Percentiles rank a stretch among this genome's conserved stretches.
Conservation (phyloP, 2,113 vertebrate genomes). For the Tylochromis polylepis region DNA sequence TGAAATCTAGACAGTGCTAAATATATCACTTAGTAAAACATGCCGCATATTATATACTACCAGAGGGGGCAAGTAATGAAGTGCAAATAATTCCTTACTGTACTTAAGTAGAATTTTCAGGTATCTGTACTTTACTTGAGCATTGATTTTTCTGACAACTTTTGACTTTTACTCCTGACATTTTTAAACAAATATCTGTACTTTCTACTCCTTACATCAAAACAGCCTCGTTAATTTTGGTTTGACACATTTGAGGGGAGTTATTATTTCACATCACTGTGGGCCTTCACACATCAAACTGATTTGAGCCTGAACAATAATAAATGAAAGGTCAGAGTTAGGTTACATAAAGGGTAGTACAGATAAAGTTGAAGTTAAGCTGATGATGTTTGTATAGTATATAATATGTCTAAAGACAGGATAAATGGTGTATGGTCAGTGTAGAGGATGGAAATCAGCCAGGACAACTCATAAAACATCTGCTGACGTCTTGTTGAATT, state of each 20-base stretch:
- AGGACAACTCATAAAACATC: background rate
- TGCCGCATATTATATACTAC: background rate
- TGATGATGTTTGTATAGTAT: background rate
- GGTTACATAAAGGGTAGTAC: too few relatives aligned
- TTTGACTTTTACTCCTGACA: fast-evolving
- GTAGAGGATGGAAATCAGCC: background rate
- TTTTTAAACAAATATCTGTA: background rate
- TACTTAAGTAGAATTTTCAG: background rate
- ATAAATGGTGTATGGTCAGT: fast-evolving
- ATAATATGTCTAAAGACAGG: background rate
- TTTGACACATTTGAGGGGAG: background rate
- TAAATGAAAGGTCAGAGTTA: background rate
- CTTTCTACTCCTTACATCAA: background rate
- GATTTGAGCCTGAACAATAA: fast-evolving
- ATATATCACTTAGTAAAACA: background rate
- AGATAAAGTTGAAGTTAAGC: too few relatives aligned
- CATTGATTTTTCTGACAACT: background rate
- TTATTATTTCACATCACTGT: background rate
- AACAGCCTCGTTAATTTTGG: fast-evolving
- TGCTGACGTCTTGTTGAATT: background rate
- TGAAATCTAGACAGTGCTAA: fast-evolving
- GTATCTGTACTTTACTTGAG: background rate
- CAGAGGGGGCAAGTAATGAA: fast-evolving
- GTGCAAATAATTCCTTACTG: background rate
- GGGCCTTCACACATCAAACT: background rate